Evolutionary conservation across 2,888 invertebrate genomes (phyloP), one percentile per base, ranked within the genome.

Genomic region (Aspidiotus rigidus): DNA sequence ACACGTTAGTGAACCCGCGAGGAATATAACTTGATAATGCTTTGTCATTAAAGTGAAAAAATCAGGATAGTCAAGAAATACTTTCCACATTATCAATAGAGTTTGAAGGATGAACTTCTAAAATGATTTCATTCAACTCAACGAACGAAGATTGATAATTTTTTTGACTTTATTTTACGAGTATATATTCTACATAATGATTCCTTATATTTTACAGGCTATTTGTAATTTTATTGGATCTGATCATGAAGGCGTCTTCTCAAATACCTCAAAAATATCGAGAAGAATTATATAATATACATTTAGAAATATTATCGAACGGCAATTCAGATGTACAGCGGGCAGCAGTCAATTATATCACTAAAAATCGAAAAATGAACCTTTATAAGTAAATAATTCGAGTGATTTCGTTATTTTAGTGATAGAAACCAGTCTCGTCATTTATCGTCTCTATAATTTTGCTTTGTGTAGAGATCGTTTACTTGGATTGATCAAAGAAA

Each of bases 321-420:
- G 70, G 71, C 75, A 89, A 90, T 78, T 78, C 86, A 0, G 84
- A 85, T 0, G 81, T 97, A 7, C 97, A 97, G 78, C 91, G 88
- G 77, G 83, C 85, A 64, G 90, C 95, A 0, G 79, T 98, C 55
- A 88, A 90, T 75, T 97, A 95, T 77, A 78, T 89, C 0, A 97
- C 95, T 78, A 92, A 90, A 77, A 84, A 86, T 73, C 89, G 89
- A 76, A 86, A 85, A 75, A 76, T 96, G 8, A 77, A 80, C 0
- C 87, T 89, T 0, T 95, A 97, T 76, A 89, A 76, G 80, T 81
- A 73, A 75, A 76, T 49, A n/a, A n/a, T 49, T n/a, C 10, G 49
- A 13, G 49, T 49, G 3, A 13, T n/a, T 10, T 11, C 11, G 49
- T 11, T 44, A 13, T 49, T 49, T n/a, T 6, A 49, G 6, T 49